These are phyloP conservation scores for Aphidoletes aphidimyza DNA, from an alignment of 2,888 invertebrate genomes.

Conservation along the genomic window DNA sequence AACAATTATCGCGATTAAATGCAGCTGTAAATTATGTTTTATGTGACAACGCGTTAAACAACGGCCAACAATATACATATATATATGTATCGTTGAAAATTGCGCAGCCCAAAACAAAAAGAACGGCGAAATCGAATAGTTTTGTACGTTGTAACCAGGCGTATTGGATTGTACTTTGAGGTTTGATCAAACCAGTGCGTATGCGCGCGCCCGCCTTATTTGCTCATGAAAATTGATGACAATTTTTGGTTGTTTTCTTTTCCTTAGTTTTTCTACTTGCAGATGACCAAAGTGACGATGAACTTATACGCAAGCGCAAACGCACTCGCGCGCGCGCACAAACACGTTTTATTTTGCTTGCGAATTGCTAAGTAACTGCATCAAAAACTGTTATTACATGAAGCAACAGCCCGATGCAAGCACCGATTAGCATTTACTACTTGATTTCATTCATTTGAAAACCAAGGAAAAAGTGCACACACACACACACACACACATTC, in stretches of 20 bases:
- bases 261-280: background rate
- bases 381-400: background rate
- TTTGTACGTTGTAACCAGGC: background rate
- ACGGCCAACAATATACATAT: background rate
- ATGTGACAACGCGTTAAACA: constrained; percentile 28
- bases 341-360: background rate
- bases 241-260: background rate
- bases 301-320: too few relatives aligned
- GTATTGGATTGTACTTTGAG: background rate
- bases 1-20: constrained; percentile 43
- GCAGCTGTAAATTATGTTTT: constrained; percentile 51
- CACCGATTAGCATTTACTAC: background rate
- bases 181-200: background rate
- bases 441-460: constrained; percentile 38
- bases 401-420: background rate
- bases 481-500: too few relatives aligned
- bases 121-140: background rate
- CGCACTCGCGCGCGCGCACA: too few relatives aligned
- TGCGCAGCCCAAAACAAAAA: background rate
- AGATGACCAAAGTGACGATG: constrained; percentile 24
- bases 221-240: constrained; percentile 41
- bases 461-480: too few relatives aligned
- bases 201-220: background rate
- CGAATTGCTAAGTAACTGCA: background rate
- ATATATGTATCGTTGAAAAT: background rate